Evolutionary conservation across 1,140 invertebrate species (phyloP).

Genomic region (Habropoda laboriosa): DNA sequence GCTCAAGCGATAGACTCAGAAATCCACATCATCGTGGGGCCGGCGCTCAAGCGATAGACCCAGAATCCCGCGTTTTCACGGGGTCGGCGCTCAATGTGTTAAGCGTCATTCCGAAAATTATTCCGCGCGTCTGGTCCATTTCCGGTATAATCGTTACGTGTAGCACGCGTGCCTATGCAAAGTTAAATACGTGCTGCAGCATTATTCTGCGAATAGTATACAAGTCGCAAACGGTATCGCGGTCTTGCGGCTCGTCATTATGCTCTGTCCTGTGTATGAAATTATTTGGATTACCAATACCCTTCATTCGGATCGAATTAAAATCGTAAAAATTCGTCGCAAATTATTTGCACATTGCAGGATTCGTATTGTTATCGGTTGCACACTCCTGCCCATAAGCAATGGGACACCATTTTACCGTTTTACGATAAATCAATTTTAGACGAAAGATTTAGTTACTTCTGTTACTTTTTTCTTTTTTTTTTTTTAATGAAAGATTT

Average conservation of each 20-base stretch:
- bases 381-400: too few relatives aligned
- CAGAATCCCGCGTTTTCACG: too few relatives aligned
- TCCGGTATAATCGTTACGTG: slow-evolving; percentile 15
- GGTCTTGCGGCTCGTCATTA: not conserved
- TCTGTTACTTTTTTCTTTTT: too few relatives aligned
- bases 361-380: not conserved
- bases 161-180: slow-evolving; percentile 1
- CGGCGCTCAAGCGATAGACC: too few relatives aligned
- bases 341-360: not conserved
- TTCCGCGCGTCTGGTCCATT: slow-evolving; percentile 5
- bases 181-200: slow-evolving; percentile 21
- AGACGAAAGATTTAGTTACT: too few relatives aligned
- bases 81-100: too few relatives aligned
- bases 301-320: not conserved
- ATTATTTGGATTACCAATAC: slow-evolving; percentile 18
- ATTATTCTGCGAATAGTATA: slow-evolving; percentile 7
- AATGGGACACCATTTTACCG: too few relatives aligned
- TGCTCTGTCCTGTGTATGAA: not conserved
- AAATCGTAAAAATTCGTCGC: slow-evolving; percentile 16
- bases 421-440: too few relatives aligned
- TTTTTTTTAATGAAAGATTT: too few relatives aligned
- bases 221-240: too few relatives aligned
- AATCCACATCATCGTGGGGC: too few relatives aligned
- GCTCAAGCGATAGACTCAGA: too few relatives aligned
- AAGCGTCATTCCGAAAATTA: slow-evolving; percentile 9